A percentile compares a stretch with the other conserved stretches of the same genome.
Conservation (phyloP, 1,140 invertebrate genomes). For the Apis florea region DNA sequence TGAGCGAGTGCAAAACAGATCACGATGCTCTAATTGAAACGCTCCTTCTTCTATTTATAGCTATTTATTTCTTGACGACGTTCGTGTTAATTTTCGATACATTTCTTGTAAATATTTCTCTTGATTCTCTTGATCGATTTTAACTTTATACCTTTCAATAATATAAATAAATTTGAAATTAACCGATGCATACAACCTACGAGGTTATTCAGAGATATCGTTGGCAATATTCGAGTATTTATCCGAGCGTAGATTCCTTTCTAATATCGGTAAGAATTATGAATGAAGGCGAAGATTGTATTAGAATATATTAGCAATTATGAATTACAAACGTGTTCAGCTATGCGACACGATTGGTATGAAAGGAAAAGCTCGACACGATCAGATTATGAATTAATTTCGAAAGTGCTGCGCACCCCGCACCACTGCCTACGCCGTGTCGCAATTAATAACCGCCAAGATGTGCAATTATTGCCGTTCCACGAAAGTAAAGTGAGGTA, state of each 20-base stretch:
- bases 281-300: background rate
- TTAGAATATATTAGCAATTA: constrained; percentile 6
- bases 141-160: too few relatives aligned
- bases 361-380: constrained; percentile 8
- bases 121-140: too few relatives aligned
- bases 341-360: background rate
- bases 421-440: too few relatives aligned
- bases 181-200: too few relatives aligned
- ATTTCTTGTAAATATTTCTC: too few relatives aligned
- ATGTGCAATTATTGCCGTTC: background rate
- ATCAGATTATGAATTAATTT: constrained; percentile 26
- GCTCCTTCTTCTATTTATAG: background rate
- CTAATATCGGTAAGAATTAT: background rate
- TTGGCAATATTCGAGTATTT: background rate
- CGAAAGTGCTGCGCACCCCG: background rate
- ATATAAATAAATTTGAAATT: too few relatives aligned
- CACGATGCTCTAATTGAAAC: background rate
- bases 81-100: too few relatives aligned
- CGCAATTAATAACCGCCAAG: background rate
- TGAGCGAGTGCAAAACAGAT: constrained; percentile 7
- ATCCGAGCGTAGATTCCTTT: background rate
- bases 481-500: too few relatives aligned
- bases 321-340: background rate
- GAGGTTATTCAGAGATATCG: background rate
- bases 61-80: background rate